phyloP scores from a whole-genome alignment of 2,888 invertebrate genomes.

The Tachina fera region DNA sequence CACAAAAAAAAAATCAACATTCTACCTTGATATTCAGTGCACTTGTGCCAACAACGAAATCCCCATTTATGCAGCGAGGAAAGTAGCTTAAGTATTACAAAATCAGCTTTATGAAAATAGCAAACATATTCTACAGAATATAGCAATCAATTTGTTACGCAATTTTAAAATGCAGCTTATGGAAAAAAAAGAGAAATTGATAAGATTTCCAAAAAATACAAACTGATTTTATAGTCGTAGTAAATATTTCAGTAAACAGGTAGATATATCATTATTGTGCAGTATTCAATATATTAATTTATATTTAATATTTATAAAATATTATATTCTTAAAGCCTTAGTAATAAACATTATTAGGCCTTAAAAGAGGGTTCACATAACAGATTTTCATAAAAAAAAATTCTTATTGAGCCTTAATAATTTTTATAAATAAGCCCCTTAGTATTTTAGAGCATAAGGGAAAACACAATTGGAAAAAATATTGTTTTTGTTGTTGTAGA shows the following conservation, averaged over 20 bases:
- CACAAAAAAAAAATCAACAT: conserved; percentile 7
- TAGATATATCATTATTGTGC: too few relatives aligned
- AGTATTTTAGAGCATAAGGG: too few relatives aligned
- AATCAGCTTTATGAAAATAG: conserved; percentile 40
- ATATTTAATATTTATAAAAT: too few relatives aligned
- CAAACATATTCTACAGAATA: conserved; percentile 29
- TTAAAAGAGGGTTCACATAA: too few relatives aligned
- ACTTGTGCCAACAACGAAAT: conserved; percentile 31
- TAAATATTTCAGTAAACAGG: background rate
- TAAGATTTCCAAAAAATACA: conserved; percentile 1
- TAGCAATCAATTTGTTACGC: conserved; percentile 48
- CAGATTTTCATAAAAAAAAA: too few relatives aligned
- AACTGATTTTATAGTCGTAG: background rate
- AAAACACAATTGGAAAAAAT: too few relatives aligned
- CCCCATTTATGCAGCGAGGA: background rate
- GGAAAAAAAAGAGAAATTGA: background rate
- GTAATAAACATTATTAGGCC: too few relatives aligned
- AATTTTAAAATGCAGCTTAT: conserved; percentile 1
- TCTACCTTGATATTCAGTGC: conserved; percentile 40
- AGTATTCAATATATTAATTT: too few relatives aligned
- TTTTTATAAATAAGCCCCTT: too few relatives aligned
- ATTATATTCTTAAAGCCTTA: too few relatives aligned
- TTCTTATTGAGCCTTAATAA: too few relatives aligned
- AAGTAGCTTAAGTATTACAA: conserved; percentile 28
- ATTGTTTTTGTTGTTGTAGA: too few relatives aligned